A percentile compares a stretch with the other conserved stretches of the same genome.
Evolutionary conservation across 2,113 vertebrate genomes (phyloP).

Genomic region (Oreotragus oreotragus): DNA sequence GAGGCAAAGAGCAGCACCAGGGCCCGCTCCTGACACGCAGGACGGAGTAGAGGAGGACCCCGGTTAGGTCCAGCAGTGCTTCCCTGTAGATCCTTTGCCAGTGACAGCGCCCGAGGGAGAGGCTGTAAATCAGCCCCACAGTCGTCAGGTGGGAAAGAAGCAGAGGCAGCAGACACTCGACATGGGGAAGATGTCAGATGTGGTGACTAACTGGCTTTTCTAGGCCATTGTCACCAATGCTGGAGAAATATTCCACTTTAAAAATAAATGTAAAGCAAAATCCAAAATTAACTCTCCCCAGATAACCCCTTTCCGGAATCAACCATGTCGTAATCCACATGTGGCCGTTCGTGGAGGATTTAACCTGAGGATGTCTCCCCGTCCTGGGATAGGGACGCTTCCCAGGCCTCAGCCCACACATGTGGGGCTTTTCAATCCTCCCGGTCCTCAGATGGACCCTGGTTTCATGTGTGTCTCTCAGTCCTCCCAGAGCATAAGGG

Average conservation of each 20-base stretch:
- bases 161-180: not conserved
- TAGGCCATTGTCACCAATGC: slow-evolving; percentile 58
- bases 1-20: not conserved
- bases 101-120: not conserved
- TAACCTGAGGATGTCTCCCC: not conserved
- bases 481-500: not conserved
- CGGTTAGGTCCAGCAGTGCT: not conserved
- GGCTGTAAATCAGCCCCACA: not conserved
- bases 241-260: slow-evolving; percentile 62
- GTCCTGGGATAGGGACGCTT: too few relatives aligned
- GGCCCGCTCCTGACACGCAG: not conserved
- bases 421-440: not conserved
- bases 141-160: not conserved
- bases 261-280: slow-evolving; percentile 68
- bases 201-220: slow-evolving; percentile 65
- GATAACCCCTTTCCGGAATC: slow-evolving; percentile 47
- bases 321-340: not conserved
- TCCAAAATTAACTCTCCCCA: slow-evolving; percentile 68
- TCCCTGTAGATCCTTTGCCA: not conserved
- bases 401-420: not conserved
- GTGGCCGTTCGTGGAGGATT: not conserved
- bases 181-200: not conserved
- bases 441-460: not conserved
- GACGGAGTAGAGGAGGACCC: not conserved
- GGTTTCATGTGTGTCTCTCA: not conserved